Evolutionary conservation across 2,113 vertebrate genomes (phyloP).

Genomic region (Rhineura floridana): DNA sequence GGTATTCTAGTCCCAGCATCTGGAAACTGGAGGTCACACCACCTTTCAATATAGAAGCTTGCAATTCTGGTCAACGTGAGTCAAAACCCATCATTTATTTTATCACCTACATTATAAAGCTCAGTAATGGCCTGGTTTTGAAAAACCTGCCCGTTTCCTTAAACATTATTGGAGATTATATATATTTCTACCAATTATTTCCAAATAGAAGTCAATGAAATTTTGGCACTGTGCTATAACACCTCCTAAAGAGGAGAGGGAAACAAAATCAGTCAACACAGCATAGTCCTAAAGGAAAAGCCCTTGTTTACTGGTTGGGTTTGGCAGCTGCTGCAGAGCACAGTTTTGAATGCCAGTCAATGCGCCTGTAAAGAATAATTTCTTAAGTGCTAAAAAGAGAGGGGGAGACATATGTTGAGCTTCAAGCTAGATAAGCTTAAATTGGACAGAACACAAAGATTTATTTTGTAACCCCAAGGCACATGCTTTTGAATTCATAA

Average conservation of each 20-base stretch:
- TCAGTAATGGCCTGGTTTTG: not conserved
- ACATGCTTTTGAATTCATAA: slow-evolving; percentile 59
- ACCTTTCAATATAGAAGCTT: not conserved
- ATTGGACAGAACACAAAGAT: slow-evolving; percentile 1
- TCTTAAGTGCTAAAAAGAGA: not conserved
- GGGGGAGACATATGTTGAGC: not conserved
- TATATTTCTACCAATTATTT: not conserved
- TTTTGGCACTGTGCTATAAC: not conserved
- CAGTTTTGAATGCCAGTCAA: not conserved
- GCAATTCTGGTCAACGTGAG: not conserved
- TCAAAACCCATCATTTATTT: not conserved
- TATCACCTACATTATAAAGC: not conserved
- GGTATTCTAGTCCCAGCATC: not conserved
- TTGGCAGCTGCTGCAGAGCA: not conserved
- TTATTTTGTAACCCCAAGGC: not conserved
- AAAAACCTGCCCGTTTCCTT: not conserved
- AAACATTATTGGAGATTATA: no score
- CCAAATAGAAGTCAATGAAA: not conserved
- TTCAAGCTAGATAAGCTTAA: not conserved
- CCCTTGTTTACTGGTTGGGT: not conserved
- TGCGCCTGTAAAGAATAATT: not conserved
- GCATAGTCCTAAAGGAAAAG: not conserved
- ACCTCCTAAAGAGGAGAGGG: not conserved
- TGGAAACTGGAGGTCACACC: not conserved
- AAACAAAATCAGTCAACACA: not conserved